Percentiles rank a stretch among this genome's conserved stretches.
phyloP scores from a whole-genome alignment of 2,888 invertebrate genomes.

The Labia minor region DNA sequence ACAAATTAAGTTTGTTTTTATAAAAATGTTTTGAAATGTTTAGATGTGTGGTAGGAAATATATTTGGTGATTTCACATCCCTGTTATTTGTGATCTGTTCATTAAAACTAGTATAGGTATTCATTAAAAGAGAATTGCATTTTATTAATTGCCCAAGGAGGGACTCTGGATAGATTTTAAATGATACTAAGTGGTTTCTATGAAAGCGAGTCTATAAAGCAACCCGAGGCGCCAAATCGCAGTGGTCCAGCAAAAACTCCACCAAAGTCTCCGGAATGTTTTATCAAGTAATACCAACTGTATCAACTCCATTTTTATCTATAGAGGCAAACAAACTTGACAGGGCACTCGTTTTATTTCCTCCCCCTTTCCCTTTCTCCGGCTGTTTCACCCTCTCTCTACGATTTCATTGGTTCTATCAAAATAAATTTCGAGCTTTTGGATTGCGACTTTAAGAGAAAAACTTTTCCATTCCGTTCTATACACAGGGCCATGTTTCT shows the following conservation, averaged over 20 bases:
- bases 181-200: not conserved
- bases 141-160: too few relatives aligned
- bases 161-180: too few relatives aligned
- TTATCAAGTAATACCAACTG: conserved; percentile 13
- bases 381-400: not conserved
- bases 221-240: not conserved
- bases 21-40: too few relatives aligned
- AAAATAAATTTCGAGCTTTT: conserved; percentile 20
- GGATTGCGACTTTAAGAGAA: conserved; percentile 18
- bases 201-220: not conserved
- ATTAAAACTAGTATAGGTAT: too few relatives aligned
- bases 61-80: too few relatives aligned
- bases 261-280: not conserved
- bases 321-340: conserved; percentile 19
- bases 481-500: conserved; percentile 8
- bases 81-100: too few relatives aligned
- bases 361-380: conserved; percentile 5
- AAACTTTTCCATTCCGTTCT: conserved; percentile 21
- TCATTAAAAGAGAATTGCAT: too few relatives aligned
- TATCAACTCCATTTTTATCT: conserved; percentile 16
- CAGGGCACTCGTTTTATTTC: conserved; percentile 16
- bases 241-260: not conserved
- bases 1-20: too few relatives aligned
- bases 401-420: conserved; percentile 19
- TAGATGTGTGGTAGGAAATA: too few relatives aligned